Evolutionary conservation across 2,797 vertebrate species (phyloP).

Genomic region (Sarcoramphus papa): DNA sequence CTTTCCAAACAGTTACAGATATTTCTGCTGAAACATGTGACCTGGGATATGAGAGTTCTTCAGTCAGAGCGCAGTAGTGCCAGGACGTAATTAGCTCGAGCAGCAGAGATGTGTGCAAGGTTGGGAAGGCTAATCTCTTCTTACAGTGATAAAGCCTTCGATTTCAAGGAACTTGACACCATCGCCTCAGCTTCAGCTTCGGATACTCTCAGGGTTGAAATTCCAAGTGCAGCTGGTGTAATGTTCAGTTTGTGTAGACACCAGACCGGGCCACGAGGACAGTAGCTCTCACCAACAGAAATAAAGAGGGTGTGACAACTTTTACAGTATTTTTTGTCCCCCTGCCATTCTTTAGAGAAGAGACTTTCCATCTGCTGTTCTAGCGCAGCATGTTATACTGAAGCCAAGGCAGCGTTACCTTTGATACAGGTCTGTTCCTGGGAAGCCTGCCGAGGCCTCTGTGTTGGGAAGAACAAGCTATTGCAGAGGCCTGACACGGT

Average conservation of each 20-base stretch:
- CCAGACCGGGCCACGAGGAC: background rate
- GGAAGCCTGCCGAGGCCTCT: background rate
- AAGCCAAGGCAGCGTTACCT: background rate
- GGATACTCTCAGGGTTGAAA: background rate
- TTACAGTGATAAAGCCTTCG: background rate
- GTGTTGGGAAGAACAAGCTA: background rate
- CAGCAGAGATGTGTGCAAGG: background rate
- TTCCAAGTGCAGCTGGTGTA: background rate
- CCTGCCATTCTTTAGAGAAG: background rate
- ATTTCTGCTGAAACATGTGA: background rate
- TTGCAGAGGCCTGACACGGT: background rate
- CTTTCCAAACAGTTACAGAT: background rate
- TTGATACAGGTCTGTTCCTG: background rate
- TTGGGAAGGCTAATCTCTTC: background rate
- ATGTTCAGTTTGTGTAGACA: background rate
- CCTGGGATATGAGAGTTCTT: background rate
- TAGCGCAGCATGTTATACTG: rapidly evolving
- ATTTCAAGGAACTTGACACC: conserved; percentile 23
- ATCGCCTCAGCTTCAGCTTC: background rate
- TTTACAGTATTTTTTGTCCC: background rate
- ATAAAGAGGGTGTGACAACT: background rate
- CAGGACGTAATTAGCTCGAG: background rate
- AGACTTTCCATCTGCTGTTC: background rate
- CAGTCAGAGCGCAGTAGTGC: background rate
- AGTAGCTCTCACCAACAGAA: background rate